Evolutionary conservation across 2,888 invertebrate species (phyloP), one percentile per base, ranked within the genome.

Genomic region (Drosophila mettleri): DNA sequence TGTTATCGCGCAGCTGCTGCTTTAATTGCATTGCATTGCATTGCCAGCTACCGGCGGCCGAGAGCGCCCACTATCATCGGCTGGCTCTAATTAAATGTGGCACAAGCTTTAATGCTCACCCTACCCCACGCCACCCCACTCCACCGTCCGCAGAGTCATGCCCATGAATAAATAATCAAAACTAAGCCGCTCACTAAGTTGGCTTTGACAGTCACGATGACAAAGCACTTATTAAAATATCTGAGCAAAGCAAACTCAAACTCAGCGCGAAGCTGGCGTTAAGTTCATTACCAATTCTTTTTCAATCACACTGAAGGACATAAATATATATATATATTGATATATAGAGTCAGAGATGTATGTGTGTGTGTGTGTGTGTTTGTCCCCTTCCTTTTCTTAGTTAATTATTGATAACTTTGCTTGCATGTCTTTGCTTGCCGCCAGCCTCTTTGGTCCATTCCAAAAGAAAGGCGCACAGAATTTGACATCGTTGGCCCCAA

Each of bases 281-380:
- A 67, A 69, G 72, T 72, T 86, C 69, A 76, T 76, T 76, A 73
- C 52, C 62, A 62, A 81, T 87, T 74, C 66, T 46, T 55, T 68
- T 74, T 75, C 61, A 69, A 66, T 49, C 60, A 48, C 62, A 34
- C 33, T 57, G 41, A 22, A 46, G 36, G 43, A 63, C 41, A 52
- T 55, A 36, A 3, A 36, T 16, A n/a, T 8, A 36, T 9, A 34
- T 9, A 36, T 9, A 36, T 9, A 36, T 3, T 16, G 3, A 36
- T 8, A 16, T 0, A 36, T 8, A 9, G 1, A n/a, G n/a, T n/a
- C n/a, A 16, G 14, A 16, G 9, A 16, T 36, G 9, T 16, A 34
- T 7, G 3, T 4, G 7, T 7, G n/a, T n/a, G n/a, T n/a, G n/a
- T n/a, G n/a, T n/a, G n/a, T n/a, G n/a, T n/a, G n/a, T n/a, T n/a